These are phyloP conservation scores for Nothoprocta pentlandii DNA, from an alignment of 2,113 vertebrate genomes.

Conservation along the genomic window DNA sequence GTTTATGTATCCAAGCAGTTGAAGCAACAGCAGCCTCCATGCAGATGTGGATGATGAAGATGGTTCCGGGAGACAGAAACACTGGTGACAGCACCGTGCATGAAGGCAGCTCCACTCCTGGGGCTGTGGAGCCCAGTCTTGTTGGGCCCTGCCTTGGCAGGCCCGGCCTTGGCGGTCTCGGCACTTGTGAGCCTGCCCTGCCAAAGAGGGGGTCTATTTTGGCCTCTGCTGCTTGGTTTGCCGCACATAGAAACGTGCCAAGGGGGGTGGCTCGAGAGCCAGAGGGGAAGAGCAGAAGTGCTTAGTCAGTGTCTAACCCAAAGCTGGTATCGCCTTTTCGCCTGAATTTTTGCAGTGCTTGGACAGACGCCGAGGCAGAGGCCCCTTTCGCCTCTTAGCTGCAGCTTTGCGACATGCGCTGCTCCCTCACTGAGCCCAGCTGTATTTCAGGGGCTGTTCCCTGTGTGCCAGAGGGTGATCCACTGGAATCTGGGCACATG, in stretches of 20 bases:
- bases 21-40: no score
- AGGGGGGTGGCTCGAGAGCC: accelerated
- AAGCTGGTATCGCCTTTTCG: neutral
- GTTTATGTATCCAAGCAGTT: no score
- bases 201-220: no score
- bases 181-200: no score
- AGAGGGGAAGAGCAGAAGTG: neutral
- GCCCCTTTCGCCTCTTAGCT: neutral
- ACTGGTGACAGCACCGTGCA: no score
- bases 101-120: no score
- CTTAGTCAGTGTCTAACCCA: neutral
- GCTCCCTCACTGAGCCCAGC: neutral
- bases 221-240: neutral
- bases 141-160: no score
- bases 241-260: neutral
- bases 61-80: no score
- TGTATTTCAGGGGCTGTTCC: neutral
- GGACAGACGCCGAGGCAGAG: neutral
- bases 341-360: neutral
- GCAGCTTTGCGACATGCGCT: neutral
- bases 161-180: accelerated
- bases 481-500: neutral
- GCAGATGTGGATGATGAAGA: no score
- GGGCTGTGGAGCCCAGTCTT: no score
- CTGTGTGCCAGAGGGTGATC: neutral